These are phyloP conservation scores for Hemaris fuciformis DNA, from an alignment of 2,888 invertebrate genomes.

Conservation along the genomic window DNA sequence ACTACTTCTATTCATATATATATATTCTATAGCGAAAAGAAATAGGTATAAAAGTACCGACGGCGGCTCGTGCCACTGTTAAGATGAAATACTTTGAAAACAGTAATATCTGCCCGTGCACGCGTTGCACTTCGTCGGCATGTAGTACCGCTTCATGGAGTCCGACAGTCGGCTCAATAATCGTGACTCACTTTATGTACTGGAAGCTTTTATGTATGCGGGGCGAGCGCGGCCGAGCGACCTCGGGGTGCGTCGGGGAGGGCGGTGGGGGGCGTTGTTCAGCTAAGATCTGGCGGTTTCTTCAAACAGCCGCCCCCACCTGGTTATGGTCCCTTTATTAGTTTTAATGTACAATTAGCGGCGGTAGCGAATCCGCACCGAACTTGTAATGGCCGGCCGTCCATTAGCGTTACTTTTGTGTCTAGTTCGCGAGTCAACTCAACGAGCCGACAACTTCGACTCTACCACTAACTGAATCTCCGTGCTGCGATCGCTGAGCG, in stretches of 20 bases:
- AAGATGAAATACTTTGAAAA: no score
- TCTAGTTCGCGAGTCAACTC: not conserved
- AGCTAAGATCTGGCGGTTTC: not conserved
- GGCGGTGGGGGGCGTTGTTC: not conserved
- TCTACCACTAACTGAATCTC: not conserved
- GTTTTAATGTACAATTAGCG: not conserved
- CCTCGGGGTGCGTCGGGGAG: no score
- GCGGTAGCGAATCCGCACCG: not conserved
- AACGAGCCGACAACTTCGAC: not conserved
- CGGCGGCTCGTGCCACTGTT: no score
- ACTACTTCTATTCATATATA: no score
- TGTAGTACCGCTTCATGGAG: no score
- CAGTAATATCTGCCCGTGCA: no score
- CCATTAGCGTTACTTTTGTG: conserved; percentile 1
- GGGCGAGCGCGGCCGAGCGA: no score
- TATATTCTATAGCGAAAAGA: no score
- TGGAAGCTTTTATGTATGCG: not conserved
- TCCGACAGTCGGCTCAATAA: no score
- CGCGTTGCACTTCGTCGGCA: no score
- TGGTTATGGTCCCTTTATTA: not conserved
- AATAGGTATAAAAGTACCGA: no score
- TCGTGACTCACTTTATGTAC: not conserved
- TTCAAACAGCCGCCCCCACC: not conserved
- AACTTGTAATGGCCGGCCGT: not conserved
- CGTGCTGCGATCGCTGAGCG: not conserved